phyloP scores from a whole-genome alignment of 2,113 vertebrate genomes.

The Oreochromis tanganicae region DNA sequence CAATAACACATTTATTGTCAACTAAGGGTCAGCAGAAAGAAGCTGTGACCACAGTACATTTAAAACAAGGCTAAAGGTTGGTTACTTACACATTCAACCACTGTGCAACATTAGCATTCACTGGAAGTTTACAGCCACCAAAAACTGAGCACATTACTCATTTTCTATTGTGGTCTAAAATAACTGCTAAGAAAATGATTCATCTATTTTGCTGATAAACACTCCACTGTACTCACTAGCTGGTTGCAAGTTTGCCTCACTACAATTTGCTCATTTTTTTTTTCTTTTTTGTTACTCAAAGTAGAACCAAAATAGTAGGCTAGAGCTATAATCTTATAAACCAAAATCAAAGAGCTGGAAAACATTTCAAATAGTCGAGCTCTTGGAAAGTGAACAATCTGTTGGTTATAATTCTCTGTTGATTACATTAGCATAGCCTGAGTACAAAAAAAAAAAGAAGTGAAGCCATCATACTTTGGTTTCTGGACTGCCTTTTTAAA shows the following conservation, averaged over 20 bases:
- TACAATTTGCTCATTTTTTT: not conserved
- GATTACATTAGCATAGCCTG: not conserved
- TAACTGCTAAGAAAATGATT: not conserved
- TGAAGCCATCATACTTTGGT: not conserved
- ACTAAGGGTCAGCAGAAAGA: not conserved
- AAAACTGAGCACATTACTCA: not conserved
- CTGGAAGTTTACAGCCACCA: not conserved
- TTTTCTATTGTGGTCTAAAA: not conserved
- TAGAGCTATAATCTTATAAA: not conserved
- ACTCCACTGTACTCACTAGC: not conserved
- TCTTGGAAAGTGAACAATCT: not conserved
- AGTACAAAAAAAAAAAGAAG: not conserved
- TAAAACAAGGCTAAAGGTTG: not conserved
- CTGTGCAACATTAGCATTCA: not conserved
- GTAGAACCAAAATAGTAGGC: not conserved
- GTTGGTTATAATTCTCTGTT: not conserved
- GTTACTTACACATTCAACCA: not conserved
- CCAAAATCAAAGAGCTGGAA: not conserved
- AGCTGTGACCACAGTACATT: not conserved
- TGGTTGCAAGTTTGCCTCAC: not conserved
- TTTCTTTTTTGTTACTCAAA: not conserved
- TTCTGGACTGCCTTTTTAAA: not conserved
- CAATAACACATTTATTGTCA: not conserved
- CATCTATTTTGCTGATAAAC: not conserved
- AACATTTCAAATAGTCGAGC: not conserved